Base-by-base conservation (phyloP, 92 coral and sea anemone genomes). In the Phenganax marumi region DNA sequence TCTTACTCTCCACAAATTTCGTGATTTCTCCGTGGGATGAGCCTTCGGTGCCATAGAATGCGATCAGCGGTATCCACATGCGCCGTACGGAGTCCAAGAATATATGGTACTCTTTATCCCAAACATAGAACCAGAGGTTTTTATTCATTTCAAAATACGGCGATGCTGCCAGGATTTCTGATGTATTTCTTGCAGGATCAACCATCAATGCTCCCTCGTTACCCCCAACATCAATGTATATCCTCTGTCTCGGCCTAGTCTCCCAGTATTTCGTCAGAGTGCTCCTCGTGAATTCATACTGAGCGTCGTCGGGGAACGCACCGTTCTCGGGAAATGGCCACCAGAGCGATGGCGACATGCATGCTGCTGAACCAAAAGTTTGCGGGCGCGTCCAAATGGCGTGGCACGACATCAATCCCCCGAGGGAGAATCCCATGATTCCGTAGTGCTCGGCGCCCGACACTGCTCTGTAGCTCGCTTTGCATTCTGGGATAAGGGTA, bases 261-360 rank as follows among this genome's bases (percentile, higher is more conserved):
- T 58, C 83, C 51, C 86, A 57, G 76, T 65, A 65, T 55, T 68
- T 50, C n/a, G 48, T 73, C 39, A 86, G 62, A 5, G 89, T 86
- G 19, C 22, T 46, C 14, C 51, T 81, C 8, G 76, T 50, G 71
- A 81, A 86, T 50, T 86, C 89, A 52, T 78, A 71, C 39, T 49
- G 14, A 22, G 74, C 78, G 56, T 86, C 89, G 74, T 86, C 86
- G 72, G 89, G 89, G 62, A 61, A 86, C 33, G 47, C 81, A 12
- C 63, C 74, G 71, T 86, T 81, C 65, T 53, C 73, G 17, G 89
- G 89, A 39, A 86, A 74, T 3, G 89, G 89, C 89, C 89, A 86
- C 89, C 89, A 86, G 54, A 86, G 64, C 81, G 89, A 81, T 33
- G 89, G 86, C 52, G 89, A 86, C 83, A 86, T 74, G 51, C 89